phyloP scores from a whole-genome alignment of 2,888 invertebrate species.

The Agriotes lineatus region DNA sequence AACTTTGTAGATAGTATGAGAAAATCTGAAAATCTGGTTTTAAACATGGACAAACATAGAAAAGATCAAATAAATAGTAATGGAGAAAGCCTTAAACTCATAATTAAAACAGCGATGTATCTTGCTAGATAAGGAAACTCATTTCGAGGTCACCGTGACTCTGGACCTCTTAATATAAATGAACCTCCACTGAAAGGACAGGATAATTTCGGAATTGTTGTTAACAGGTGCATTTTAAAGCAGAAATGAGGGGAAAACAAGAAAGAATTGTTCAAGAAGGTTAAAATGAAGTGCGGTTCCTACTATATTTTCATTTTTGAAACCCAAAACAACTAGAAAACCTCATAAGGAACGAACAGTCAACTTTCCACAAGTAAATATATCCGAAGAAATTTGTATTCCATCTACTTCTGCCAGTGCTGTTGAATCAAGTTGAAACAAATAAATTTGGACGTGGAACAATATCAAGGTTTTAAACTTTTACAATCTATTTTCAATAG shows the following conservation, averaged over 20 bases:
- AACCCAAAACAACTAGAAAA: too few species aligned
- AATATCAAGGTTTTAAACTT: too few species aligned
- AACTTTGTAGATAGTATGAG: conserved; percentile 9
- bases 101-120: conserved; percentile 6
- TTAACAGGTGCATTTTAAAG: not conserved
- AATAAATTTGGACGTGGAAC: too few species aligned
- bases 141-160: not conserved
- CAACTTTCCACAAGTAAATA: too few species aligned
- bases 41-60: conserved; percentile 6
- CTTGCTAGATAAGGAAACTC: not conserved
- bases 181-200: conserved; percentile 3
- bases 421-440: too few species aligned
- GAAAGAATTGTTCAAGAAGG: too few species aligned
- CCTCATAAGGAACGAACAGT: too few species aligned
- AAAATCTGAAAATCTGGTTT: conserved; percentile 18
- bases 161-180: conserved; percentile 6
- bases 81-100: not conserved
- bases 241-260: not conserved
- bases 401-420: too few species aligned
- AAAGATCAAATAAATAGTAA: conserved; percentile 15
- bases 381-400: too few species aligned
- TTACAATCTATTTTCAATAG: too few species aligned
- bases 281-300: too few species aligned
- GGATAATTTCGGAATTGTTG: not conserved
- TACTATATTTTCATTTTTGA: too few species aligned